These are phyloP conservation scores for Xiphorhynchus elegans DNA, from an alignment of 2,113 vertebrate species.

Conservation along the genomic window DNA sequence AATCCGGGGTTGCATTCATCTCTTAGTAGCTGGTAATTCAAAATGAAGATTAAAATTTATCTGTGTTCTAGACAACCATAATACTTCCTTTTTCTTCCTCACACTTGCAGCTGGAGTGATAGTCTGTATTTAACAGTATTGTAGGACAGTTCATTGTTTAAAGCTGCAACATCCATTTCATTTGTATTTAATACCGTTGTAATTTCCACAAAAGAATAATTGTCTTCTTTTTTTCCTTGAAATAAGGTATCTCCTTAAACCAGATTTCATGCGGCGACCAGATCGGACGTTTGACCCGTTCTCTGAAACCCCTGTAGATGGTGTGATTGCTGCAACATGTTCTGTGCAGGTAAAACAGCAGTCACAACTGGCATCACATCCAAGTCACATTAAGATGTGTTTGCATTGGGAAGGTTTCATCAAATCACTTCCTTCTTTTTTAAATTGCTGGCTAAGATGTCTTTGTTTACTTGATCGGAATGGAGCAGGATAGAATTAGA, in stretches of 20 bases:
- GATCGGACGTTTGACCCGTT: constrained; percentile 97
- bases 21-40: background rate
- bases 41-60: background rate
- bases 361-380: background rate
- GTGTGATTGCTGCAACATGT: constrained; percentile 96
- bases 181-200: background rate
- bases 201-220: background rate
- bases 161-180: background rate
- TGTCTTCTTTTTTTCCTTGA: background rate
- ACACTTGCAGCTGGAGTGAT: background rate
- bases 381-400: background rate
- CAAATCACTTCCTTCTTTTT: background rate
- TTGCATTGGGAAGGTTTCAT: background rate
- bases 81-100: background rate
- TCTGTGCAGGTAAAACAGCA: constrained; percentile 88
- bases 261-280: constrained; percentile 96
- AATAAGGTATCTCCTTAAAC: constrained; percentile 91
- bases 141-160: background rate
- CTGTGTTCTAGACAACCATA: background rate
- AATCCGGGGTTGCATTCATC: background rate
- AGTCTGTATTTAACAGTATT: background rate
- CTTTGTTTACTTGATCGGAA: background rate
- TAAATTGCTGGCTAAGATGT: background rate
- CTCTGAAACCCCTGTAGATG: constrained; percentile 98
- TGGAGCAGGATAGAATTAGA: background rate